These are phyloP conservation scores for Corvus hawaiiensis DNA, from an alignment of 2,113 vertebrate species.

Conservation along the genomic window DNA sequence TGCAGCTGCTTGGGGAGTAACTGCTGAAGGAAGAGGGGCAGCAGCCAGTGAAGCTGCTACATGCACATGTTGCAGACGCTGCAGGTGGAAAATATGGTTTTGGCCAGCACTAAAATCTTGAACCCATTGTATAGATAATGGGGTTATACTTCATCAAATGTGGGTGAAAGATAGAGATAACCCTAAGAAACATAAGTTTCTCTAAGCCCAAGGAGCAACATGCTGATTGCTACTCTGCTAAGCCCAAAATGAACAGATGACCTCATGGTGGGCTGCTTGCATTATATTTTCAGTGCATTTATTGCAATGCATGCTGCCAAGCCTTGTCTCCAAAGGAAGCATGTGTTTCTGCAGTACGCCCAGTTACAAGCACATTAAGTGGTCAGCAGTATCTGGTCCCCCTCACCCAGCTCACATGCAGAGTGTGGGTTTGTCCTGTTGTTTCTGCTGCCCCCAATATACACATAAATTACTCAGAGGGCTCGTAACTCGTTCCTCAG, in stretches of 20 bases:
- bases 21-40: neutral
- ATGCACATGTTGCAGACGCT: neutral
- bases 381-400: neutral
- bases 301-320: neutral
- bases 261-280: neutral
- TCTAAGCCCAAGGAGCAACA: neutral
- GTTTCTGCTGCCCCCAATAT: neutral
- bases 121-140: neutral
- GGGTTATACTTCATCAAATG: neutral
- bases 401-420: neutral
- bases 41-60: neutral
- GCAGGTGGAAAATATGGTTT: neutral
- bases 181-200: neutral
- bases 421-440: neutral
- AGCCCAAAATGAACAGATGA: neutral
- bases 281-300: neutral
- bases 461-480: neutral
- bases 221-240: neutral
- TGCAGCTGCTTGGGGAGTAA: neutral
- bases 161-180: neutral
- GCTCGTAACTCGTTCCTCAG: fast-evolving
- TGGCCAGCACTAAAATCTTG: neutral
- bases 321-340: neutral
- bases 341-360: fast-evolving
- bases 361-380: neutral